Conservation (phyloP, 2,888 invertebrate genomes). For the Tenthredo notha region DNA sequence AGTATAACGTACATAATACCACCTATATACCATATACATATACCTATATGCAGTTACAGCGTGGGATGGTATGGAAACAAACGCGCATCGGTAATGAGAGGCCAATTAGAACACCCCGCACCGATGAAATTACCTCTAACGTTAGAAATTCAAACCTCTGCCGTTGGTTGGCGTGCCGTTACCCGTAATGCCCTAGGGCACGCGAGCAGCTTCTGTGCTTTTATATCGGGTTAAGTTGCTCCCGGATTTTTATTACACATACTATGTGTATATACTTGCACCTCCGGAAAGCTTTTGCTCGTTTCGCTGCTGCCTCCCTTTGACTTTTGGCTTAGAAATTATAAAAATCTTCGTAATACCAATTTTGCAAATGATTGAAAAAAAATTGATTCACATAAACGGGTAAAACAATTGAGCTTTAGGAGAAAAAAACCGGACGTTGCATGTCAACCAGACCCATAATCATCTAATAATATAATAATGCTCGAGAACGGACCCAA, state of each 20-base stretch:
- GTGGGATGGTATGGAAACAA: conserved; percentile 66
- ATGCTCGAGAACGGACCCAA: conserved; percentile 27
- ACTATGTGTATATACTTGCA: not conserved
- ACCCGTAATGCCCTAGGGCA: conserved; percentile 71
- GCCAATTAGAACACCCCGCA: conserved; percentile 77
- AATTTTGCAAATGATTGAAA: not conserved
- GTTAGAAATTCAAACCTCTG: conserved; percentile 74
- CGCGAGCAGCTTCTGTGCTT: conserved; percentile 66
- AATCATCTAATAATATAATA: conserved; percentile 45
- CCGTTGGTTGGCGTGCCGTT: conserved; percentile 70
- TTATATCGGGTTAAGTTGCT: conserved; percentile 47
- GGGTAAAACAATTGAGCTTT: not conserved
- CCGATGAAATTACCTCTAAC: conserved; percentile 75
- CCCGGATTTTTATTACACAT: conserved; percentile 47
- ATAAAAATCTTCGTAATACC: not conserved
- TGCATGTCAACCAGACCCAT: conserved; percentile 40
- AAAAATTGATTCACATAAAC: conserved; percentile 7
- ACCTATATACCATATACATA: not conserved
- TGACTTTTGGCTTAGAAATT: not conserved
- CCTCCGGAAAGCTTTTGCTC: not conserved
- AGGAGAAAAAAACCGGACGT: conserved; percentile 29
- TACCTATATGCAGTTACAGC: not conserved
- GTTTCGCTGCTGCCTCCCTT: not conserved
- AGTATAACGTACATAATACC: not conserved
- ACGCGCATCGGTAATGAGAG: conserved; percentile 78